Evolutionary conservation across 2,113 vertebrate species (phyloP), one percentile per base, ranked within the genome.

Genomic region (Zeus faber): DNA sequence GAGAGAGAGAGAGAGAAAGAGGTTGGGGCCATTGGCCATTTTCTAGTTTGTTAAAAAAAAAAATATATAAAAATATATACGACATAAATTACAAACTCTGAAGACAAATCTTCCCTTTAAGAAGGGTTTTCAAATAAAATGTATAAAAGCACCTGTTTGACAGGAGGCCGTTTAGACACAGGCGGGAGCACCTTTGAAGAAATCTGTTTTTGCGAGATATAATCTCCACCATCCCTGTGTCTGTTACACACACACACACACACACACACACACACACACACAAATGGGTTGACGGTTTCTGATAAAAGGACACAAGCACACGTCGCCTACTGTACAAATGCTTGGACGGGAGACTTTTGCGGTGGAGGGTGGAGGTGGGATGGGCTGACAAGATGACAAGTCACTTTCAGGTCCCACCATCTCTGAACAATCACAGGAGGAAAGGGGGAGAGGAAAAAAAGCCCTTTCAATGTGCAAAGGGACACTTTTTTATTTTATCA

Each of bases 341-440:
- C 7, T 33, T 7, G 8, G 31, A 11, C 31, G 8, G 31, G 31
- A 10, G 31, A 8, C 31, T 3, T 2, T 9, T 3, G 31, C 23
- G 22, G 23, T n/a, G 22, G 20, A 2, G 44, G 20, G 21, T 1
- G 44, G 2, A 22, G 11, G 23, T 14, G 14, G 7, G 11, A 6
- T 6, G 1, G 14, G 50, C 41, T 70, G 78, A 69, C 65, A 59
- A 21, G 53, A 65, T 69, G 81, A 84, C 68, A 65, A 76, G 71
- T 80, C 67, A 77, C 76, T 84, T 72, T 68, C 52, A 77, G 69
- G 49, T 52, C 29, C 10, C 39, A 65, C 62, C 65, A 58, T 59
- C 54, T 51, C 66, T 40, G 43, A 69, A 75, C 65, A 82, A 74
- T 65, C n/a, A n/a, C n/a, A 66, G 56, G 1, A 62, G 52, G 35